Conservation (phyloP, 2,797 vertebrate genomes). For the Selene dorsalis region DNA sequence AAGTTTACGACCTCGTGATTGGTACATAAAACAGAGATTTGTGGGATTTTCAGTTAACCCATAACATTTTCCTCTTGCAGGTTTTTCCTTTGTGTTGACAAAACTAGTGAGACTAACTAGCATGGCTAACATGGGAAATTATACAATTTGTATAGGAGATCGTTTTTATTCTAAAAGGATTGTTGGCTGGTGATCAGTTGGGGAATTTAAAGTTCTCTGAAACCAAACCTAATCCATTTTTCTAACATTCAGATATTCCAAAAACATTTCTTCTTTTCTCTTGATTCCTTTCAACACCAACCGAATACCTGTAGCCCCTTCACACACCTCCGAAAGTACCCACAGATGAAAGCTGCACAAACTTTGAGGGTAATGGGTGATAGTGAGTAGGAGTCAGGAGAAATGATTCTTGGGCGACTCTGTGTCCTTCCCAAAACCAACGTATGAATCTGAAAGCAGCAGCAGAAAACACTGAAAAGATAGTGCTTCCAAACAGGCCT, state of each 20-base stretch:
- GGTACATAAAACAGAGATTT: not conserved
- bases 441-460: constrained; percentile 10
- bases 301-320: not conserved
- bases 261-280: constrained; percentile 14
- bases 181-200: constrained; percentile 20
- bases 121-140: constrained; percentile 16
- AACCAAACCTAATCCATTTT: constrained; percentile 23
- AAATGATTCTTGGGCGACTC: constrained; percentile 62
- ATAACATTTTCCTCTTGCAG: constrained; percentile 8
- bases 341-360: constrained; percentile 56
- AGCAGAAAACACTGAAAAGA: constrained; percentile 45
- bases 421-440: constrained; percentile 1
- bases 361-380: constrained; percentile 45
- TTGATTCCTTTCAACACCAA: constrained; percentile 8
- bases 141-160: not conserved
- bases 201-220: constrained; percentile 23
- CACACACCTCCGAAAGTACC: constrained; percentile 25
- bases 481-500: constrained; percentile 27
- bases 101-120: not conserved
- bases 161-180: constrained; percentile 11
- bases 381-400: constrained; percentile 34
- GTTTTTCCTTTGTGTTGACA: constrained; percentile 5
- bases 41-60: constrained; percentile 6
- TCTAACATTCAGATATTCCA: constrained; percentile 28
- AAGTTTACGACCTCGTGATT: constrained; percentile 18